phyloP scores from a whole-genome alignment of 2,888 invertebrate genomes.

The Sphaerophoria taeniata region DNA sequence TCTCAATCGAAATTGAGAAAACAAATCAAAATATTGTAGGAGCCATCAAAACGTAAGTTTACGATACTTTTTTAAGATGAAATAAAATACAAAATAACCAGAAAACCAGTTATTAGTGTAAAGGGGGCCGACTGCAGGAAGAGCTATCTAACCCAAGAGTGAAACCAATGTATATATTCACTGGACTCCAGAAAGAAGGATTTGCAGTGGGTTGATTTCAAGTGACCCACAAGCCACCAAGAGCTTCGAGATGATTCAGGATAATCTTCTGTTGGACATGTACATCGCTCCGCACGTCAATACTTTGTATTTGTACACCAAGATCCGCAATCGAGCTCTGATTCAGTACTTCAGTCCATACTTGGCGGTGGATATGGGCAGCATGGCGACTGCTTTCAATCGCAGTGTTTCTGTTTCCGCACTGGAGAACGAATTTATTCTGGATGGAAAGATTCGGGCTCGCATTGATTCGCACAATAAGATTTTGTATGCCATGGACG shows the following conservation, averaged over 20 bases:
- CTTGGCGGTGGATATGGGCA: constrained; percentile 96
- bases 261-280: constrained; percentile 97
- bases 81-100: no score
- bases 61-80: no score
- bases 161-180: no score
- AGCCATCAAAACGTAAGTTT: no score
- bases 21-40: no score
- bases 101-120: no score
- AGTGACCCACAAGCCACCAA: no score
- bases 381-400: constrained; percentile 98
- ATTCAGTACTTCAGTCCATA: constrained; percentile 99
- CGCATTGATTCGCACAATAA: constrained; percentile 99
- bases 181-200: no score
- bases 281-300: constrained; percentile 98
- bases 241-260: constrained; percentile 98
- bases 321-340: constrained; percentile 97
- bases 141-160: no score
- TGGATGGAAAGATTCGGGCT: constrained; percentile 98
- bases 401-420: constrained; percentile 94
- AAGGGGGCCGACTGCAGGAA: no score
- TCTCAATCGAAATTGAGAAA: no score
- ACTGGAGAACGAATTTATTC: constrained; percentile 97
- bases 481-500: constrained; percentile 97
- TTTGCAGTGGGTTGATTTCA: no score
- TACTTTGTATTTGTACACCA: constrained; percentile 94